A percentile compares a stretch with the other conserved stretches of the same genome.
phyloP scores from a whole-genome alignment of 2,113 vertebrate genomes.

The Misgurnus anguillicaudatus region DNA sequence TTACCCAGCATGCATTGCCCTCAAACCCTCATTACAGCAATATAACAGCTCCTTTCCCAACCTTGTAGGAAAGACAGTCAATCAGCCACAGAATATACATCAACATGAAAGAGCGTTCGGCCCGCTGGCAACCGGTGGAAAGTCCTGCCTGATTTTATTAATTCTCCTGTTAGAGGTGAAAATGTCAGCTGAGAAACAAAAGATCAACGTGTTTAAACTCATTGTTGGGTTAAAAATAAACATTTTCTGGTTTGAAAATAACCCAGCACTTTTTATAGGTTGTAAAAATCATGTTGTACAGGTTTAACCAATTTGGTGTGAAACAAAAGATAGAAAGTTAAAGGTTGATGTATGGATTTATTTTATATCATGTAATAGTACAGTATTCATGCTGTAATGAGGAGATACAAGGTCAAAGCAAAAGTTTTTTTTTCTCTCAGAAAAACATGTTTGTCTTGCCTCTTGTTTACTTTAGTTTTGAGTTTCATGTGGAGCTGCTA shows the following conservation, averaged over 20 bases:
- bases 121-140: neutral
- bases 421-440: neutral
- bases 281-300: too few species aligned
- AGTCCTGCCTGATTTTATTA: neutral
- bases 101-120: neutral
- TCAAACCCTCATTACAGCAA: neutral
- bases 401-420: neutral
- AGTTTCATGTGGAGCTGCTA: neutral
- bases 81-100: slow-evolving; percentile 8
- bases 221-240: too few species aligned
- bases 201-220: too few species aligned
- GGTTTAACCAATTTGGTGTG: too few species aligned
- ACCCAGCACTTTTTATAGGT: too few species aligned
- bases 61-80: neutral
- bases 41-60: neutral
- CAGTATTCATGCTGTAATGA: neutral
- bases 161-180: neutral
- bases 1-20: slow-evolving; percentile 15
- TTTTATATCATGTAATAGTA: too few species aligned
- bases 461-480: slow-evolving; percentile 1
- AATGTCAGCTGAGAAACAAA: neutral
- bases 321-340: too few species aligned
- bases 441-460: neutral
- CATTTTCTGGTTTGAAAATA: too few species aligned
- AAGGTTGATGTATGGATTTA: too few species aligned